Conservation (phyloP, 1,140 invertebrate species). For the Armadillidium nasatum region DNA sequence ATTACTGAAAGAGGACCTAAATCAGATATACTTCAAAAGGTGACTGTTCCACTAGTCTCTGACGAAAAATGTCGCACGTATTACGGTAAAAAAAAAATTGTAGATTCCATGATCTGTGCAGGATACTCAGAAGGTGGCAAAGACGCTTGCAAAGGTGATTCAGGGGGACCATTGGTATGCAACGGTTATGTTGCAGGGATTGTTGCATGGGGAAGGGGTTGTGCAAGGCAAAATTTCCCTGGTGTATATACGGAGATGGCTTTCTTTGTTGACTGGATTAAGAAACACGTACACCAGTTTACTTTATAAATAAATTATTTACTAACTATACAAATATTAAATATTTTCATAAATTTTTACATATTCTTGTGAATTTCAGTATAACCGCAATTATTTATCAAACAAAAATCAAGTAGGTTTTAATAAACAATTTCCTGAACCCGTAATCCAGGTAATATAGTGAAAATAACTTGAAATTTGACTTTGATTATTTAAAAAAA, state of each 20-base stretch:
- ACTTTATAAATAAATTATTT: too few species aligned
- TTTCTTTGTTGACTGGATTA: slow-evolving; percentile 16
- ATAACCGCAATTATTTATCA: too few species aligned
- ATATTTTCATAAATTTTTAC: too few species aligned
- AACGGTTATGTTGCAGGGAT: slow-evolving; percentile 17
- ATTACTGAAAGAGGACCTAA: slow-evolving; percentile 43
- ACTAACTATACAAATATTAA: too few species aligned
- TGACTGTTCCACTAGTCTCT: slow-evolving; percentile 28
- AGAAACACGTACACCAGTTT: too few species aligned
- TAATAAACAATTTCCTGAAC: too few species aligned
- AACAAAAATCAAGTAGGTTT: too few species aligned
- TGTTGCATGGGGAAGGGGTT: slow-evolving; percentile 20
- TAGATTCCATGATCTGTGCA: slow-evolving; percentile 40
- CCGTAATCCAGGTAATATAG: too few species aligned
- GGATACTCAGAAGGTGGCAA: slow-evolving; percentile 29
- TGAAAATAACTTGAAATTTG: too few species aligned
- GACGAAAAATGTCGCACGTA: slow-evolving; percentile 31
- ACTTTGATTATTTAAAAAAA: too few species aligned
- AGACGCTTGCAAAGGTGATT: slow-evolving; percentile 40
- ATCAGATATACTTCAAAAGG: slow-evolving; percentile 29
- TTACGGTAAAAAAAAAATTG: slow-evolving; percentile 27
- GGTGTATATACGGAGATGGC: slow-evolving; percentile 24
- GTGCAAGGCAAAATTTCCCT: not conserved
- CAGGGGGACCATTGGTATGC: slow-evolving; percentile 24
- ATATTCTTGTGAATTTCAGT: too few species aligned